Base-by-base conservation (phyloP, 2,888 invertebrate genomes). In the Rhingia campestris region DNA sequence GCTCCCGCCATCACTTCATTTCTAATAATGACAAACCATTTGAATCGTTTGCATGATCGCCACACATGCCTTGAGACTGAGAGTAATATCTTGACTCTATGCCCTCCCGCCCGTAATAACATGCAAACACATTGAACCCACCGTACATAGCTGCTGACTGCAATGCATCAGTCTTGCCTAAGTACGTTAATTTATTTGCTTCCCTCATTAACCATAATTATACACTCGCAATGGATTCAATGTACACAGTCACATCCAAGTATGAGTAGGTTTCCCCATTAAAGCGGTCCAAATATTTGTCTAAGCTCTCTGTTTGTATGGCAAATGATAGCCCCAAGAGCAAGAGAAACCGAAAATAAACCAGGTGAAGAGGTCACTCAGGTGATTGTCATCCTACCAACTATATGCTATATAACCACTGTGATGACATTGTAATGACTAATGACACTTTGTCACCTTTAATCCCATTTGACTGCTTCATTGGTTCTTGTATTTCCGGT, bases 101-200 rank as follows among this genome's bases (percentile, higher is more conserved):
- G 63, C 45, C 32, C 69, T 51, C 49, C 32, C 39, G 39, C 33
- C 4, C 30, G 43, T n/a, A 39, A 43, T 66, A 45, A 45, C 9
- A 59, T 51, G 41, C 43, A 63, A 63, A 53, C 63, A 22, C 63
- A 73, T 54, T 61, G 53, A 54, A 45, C 45, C 6, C 37, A n/a
- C 47, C 9, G n/a, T 41, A 43, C 30, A 37, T 14, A 12, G 37
- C 37, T 37, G 2, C 12, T 41, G 53, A n/a, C 35, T 14, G 14
- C 33, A 6, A 35, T 33, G 59, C 10, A 33, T 51, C 43, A 54
- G 64, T 63, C 54, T 41, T 70, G 22, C 53, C 9, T 12, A 58
- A 69, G 61, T 67, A 70, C 69, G 58, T 81, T 72, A 72, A 81
- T 81, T 76, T 81, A 81, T 81, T 81, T 81, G 53, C 81, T 72